Base-by-base conservation (phyloP, 2,113 vertebrate species). In the Gymnocephalus cernua region DNA sequence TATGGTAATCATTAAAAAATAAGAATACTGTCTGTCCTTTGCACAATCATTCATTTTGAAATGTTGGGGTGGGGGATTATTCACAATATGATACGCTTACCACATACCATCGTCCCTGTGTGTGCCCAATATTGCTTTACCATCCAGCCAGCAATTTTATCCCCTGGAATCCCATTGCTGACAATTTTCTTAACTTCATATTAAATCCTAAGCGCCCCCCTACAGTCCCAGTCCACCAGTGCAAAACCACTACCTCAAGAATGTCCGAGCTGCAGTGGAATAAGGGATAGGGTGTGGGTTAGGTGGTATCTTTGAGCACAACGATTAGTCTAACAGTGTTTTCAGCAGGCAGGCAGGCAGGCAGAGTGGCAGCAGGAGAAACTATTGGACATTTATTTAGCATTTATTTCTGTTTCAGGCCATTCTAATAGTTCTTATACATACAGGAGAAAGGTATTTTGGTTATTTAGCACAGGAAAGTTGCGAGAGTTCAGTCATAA, bases 211-310 rank as follows among this genome's bases (percentile, higher is more conserved):
- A 67, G 63, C 85, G 83, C 85, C 88, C 87, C 80, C 81, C 82
- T 64, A 80, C 85, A 84, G 67, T 64, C 18, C 53, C 56, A 67
- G 82, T 89, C 86, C 84, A 89, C 65, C 82, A 85, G 80, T 86
- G 81, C 72, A 85, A 93, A 92, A 89, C 89, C 90, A 78, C 88
- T 73, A 84, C 85, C 83, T 88, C 90, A 91, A 90, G 86, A 91
- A 89, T 90, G 85, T 85, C 82, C 81, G 19, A 35, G 86, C 79
- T 21, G 77, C 76, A 35, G 45, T 77, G 86, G 87, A 86, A 85
- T 81, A 86, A 88, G 71, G 80, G 73, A 75, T 54, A 64, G 76
- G 81, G 81, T 76, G 67, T 79, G 81, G 72, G 81, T 84, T 75
- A 77, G 90, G 84, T 82, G 87, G 82, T 81, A 84, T 91, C 82